Percentiles rank a stretch among this genome's conserved stretches.
Evolutionary conservation across 2,113 vertebrate species (phyloP).

Genomic region (Gambusia holbrooki): DNA sequence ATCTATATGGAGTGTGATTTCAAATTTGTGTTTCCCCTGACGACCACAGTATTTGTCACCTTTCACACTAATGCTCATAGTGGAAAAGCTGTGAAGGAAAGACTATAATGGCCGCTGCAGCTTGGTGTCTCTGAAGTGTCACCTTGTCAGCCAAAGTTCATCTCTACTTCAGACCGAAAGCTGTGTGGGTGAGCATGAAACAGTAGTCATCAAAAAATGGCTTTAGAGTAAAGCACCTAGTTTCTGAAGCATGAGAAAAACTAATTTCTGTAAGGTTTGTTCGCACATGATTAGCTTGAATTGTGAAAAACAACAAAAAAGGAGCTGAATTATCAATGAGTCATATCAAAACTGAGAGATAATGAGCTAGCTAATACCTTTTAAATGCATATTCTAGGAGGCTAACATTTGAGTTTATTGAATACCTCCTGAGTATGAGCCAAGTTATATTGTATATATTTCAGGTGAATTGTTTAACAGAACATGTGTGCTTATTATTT

Average conservation of each 20-base stretch:
- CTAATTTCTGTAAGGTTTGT: too few species aligned
- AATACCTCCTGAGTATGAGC: too few species aligned
- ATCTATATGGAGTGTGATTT: too few species aligned
- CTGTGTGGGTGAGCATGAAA: background rate
- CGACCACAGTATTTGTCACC: too few species aligned
- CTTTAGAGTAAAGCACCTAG: background rate
- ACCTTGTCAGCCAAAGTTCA: background rate
- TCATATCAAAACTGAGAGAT: too few species aligned
- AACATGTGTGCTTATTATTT: background rate
- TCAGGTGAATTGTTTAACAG: background rate
- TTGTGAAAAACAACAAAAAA: background rate
- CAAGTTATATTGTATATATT: too few species aligned
- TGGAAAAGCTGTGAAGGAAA: background rate
- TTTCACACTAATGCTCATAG: background rate
- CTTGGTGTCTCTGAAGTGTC: background rate
- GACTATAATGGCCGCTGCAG: background rate
- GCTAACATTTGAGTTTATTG: too few species aligned
- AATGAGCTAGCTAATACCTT: too few species aligned
- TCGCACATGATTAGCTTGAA: background rate
- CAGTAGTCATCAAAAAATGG: background rate
- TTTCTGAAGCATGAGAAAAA: background rate
- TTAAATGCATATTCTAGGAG: too few species aligned
- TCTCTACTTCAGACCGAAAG: background rate
- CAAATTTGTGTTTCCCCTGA: background rate
- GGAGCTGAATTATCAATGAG: background rate